Conservation (phyloP, 2,797 vertebrate species). For the Fratercula arctica region DNA sequence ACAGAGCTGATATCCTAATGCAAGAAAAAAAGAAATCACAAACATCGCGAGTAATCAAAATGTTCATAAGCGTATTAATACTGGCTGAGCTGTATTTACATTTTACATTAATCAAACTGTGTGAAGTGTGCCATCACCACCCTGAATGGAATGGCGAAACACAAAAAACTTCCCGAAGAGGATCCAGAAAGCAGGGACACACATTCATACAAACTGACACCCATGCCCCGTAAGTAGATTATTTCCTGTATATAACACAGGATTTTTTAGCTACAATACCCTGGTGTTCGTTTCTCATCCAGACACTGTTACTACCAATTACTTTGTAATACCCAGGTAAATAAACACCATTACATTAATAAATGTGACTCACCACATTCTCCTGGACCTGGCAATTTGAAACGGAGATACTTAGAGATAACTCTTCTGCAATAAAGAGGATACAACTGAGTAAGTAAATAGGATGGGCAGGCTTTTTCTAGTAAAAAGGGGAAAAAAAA, state of each 20-base stretch:
- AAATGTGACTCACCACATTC: conserved; percentile 90
- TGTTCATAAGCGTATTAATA: neutral
- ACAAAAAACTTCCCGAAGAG: neutral
- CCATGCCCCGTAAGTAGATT: neutral
- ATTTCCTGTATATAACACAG: neutral
- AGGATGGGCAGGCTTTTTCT: neutral
- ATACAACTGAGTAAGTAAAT: conserved; percentile 10
- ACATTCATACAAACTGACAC: neutral
- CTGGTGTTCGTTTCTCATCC: neutral
- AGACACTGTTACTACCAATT: neutral
- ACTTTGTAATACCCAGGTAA: neutral
- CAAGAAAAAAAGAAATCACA: conserved; percentile 7
- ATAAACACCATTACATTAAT: neutral
- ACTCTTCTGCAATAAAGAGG: conserved; percentile 85
- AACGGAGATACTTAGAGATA: conserved; percentile 96
- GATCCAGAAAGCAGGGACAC: neutral
- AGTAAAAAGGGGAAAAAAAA: neutral
- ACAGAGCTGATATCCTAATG: conserved; percentile 94
- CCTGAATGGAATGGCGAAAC: neutral
- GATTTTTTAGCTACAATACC: neutral
- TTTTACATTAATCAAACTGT: neutral
- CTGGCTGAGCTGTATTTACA: neutral
- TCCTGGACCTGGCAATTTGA: conserved; percentile 97
- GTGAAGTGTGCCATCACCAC: neutral
- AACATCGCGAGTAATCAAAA: neutral